Evolutionary conservation across 1,140 invertebrate genomes (phyloP).

Genomic region (Drosophila arizonae): DNA sequence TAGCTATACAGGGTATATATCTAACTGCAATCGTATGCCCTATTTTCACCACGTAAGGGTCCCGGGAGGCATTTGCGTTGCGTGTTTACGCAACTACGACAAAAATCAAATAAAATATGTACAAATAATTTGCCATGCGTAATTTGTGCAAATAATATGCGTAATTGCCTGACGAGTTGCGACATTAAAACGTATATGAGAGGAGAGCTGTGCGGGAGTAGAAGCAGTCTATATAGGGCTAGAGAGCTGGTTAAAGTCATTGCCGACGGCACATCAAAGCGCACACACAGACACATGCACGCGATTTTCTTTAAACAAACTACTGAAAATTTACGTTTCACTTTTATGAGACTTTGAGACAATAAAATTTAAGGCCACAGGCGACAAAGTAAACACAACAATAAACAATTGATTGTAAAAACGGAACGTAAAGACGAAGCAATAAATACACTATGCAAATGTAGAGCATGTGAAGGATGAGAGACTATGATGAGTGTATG

Average conservation of each 20-base stretch:
- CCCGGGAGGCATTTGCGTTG: constrained; percentile 39
- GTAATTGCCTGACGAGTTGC: constrained; percentile 59
- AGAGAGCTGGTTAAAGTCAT: constrained; percentile 22
- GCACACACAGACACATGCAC: constrained; percentile 33
- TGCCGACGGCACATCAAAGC: constrained; percentile 64
- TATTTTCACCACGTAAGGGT: background rate
- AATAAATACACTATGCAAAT: constrained; percentile 36
- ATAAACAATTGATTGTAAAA: constrained; percentile 43
- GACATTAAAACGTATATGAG: background rate
- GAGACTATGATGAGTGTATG: no score
- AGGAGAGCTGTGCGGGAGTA: background rate
- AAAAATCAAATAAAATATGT: constrained; percentile 68
- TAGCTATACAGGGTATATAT: constrained; percentile 13
- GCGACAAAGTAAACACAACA: constrained; percentile 75
- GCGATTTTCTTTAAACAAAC: constrained; percentile 52
- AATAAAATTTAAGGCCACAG: constrained; percentile 67
- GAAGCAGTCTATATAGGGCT: background rate
- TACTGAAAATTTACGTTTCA: constrained; percentile 44
- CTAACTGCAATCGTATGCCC: no score
- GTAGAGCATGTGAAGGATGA: background rate
- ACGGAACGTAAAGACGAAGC: constrained; percentile 5
- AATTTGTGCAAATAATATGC: constrained; percentile 81
- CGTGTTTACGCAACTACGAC: constrained; percentile 63
- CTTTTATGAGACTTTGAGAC: constrained; percentile 58
- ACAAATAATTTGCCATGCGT: constrained; percentile 76